These are phyloP conservation scores for Tragelaphus scriptus DNA, from an alignment of 2,113 vertebrate species.

Conservation along the genomic window DNA sequence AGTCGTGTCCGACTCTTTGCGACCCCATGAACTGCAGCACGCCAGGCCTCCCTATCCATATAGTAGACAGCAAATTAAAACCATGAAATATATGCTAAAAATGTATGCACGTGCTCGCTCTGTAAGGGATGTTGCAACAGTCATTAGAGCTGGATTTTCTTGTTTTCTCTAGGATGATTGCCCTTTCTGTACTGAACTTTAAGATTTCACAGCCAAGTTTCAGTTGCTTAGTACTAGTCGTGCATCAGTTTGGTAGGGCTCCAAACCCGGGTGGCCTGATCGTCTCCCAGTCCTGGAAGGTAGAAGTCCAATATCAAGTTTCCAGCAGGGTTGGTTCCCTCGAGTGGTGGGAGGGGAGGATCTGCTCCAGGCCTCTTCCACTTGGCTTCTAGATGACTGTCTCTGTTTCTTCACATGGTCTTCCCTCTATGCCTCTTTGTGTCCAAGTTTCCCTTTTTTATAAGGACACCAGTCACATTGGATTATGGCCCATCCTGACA, in stretches of 20 bases:
- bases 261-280: not conserved
- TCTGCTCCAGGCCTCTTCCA: not conserved
- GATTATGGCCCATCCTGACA: not conserved
- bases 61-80: not conserved
- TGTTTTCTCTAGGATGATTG: not conserved
- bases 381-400: not conserved
- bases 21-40: no score
- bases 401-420: not conserved
- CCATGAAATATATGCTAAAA: not conserved
- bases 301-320: not conserved
- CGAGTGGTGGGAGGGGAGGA: not conserved
- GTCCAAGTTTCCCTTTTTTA: not conserved
- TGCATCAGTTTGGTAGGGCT: not conserved
- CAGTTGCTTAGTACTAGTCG: not conserved
- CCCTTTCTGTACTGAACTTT: not conserved
- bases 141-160: not conserved
- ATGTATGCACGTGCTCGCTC: not conserved
- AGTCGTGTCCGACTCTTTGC: no score
- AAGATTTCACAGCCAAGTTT: conserved; percentile 29
- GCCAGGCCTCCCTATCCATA: no score
- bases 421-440: not conserved
- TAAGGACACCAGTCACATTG: not conserved
- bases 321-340: not conserved
- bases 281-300: not conserved
- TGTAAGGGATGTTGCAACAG: not conserved